Evolutionary conservation across 37 sponge, comb jelly and placozoan genomes (phyloP), one percentile per base, ranked within the genome.

Genomic region (Halisarca cf. caerulea): DNA sequence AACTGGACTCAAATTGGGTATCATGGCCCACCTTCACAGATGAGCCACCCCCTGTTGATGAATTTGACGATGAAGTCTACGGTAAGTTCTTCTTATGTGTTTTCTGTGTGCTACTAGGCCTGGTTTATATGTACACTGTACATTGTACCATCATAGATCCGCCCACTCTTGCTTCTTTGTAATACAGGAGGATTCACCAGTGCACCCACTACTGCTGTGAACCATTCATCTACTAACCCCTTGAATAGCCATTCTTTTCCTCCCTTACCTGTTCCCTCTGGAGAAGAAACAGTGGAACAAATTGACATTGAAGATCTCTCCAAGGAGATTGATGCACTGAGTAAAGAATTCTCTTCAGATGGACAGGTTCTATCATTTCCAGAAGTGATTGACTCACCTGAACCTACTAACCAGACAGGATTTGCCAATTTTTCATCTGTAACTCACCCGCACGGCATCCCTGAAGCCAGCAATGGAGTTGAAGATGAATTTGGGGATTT

Each of bases 271-370:
- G 60, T 3, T 54, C 57, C 11, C 57, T 20, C 64, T 23, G 51
- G 51, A 11, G 11, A 47, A 47, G 25, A 23, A 30, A 23, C 23
- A 18, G 30, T 28, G 11, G 69, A 30, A n/a, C 35, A 68, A 6
- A 8, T 68, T 28, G 35, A 68, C 69, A 68, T 68, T 68, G 69
- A 68, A 34, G 69, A 68, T 34, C 69, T 68, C 15, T 28, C 69
- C 32, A 68, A 68, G 69, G 69, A 68, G 35, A 68, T 68, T 32
- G 69, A 68, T 68, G 69, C 69, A 2, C 17, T 68, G 1, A 68
- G 69, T 27, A 9, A 68, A 68, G 69, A 68, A 7, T 34, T 68
- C 69, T 68, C 69, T 9, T 6, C 35, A 3, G 35, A 47, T 47
- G 51, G 51, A 47, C 51, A 47, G 11, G 51, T 47, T 47, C 11